These are phyloP conservation scores for Hydropsyche tenuis DNA, from an alignment of 1,140 invertebrate species.

Conservation along the genomic window DNA sequence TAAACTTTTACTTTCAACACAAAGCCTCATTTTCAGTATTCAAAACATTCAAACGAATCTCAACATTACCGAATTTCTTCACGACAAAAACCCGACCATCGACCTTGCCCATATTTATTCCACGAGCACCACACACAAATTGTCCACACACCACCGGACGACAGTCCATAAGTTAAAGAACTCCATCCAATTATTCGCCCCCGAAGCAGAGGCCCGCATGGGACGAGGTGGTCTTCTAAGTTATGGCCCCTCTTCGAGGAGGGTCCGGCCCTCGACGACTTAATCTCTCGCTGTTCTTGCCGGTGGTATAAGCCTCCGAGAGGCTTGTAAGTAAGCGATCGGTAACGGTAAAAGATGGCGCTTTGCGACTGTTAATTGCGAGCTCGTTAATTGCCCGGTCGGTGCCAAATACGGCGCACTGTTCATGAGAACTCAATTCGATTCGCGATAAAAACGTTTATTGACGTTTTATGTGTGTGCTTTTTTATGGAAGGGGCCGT, in stretches of 20 bases:
- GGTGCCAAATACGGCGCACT: neutral
- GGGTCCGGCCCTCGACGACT: conserved; percentile 7
- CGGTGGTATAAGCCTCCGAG: no score
- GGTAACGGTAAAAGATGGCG: conserved; percentile 15
- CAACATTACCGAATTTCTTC: no score
- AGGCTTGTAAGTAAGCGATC: no score
- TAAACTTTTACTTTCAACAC: no score
- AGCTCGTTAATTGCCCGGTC: neutral
- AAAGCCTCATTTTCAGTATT: no score
- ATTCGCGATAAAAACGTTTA: neutral
- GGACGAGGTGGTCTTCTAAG: conserved; percentile 14
- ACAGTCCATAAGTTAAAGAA: conserved; percentile 17
- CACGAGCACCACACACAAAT: no score
- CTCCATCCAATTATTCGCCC: neutral
- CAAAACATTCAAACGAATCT: no score
- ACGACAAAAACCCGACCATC: no score
- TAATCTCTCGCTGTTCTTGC: conserved; percentile 5
- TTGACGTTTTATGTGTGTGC: neutral
- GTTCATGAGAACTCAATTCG: conserved; percentile 6
- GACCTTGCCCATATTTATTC: no score
- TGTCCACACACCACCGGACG: no score
- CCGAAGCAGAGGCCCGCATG: conserved; percentile 2
- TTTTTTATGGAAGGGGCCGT: neutral
- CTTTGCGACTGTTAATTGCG: conserved; percentile 3
- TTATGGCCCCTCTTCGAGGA: conserved; percentile 12